A percentile compares a stretch with the other conserved stretches of the same genome.
These are phyloP conservation scores for Agrilus biguttatus DNA, from an alignment of 2,888 invertebrate genomes.

Conservation along the genomic window DNA sequence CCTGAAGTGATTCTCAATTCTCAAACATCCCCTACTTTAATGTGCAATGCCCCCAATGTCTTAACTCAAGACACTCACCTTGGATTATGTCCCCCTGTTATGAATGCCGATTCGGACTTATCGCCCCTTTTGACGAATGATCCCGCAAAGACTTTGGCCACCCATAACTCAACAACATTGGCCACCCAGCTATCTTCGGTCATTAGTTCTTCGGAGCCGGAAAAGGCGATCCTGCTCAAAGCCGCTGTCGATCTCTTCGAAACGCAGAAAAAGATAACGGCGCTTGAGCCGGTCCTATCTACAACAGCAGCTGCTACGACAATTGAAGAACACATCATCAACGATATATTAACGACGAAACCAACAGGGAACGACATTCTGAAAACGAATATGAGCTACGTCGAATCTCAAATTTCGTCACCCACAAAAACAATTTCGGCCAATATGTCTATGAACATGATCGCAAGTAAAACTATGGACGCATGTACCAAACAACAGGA, in stretches of 20 bases:
- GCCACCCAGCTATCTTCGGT: conserved; percentile 21
- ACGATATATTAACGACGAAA: conserved; percentile 14
- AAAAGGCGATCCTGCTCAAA: conserved; percentile 61
- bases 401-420: no score
- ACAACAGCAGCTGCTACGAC: conserved; percentile 22
- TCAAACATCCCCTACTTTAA: conserved; percentile 44
- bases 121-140: conserved; percentile 2
- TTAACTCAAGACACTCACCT: conserved; percentile 18
- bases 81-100: conserved; percentile 19
- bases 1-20: conserved; percentile 47
- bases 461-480: conserved; percentile 37
- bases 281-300: conserved; percentile 19
- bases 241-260: conserved; percentile 58
- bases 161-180: conserved; percentile 10
- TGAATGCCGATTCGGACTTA: conserved; percentile 3
- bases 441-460: conserved; percentile 36
- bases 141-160: conserved; percentile 12
- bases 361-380: conserved; percentile 7
- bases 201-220: conserved; percentile 45
- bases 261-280: conserved; percentile 43
- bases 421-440: conserved; percentile 18
- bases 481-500: conserved; percentile 34
- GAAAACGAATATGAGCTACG: not conserved
- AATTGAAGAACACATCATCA: conserved; percentile 29
- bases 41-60: conserved; percentile 30